These are phyloP conservation scores for Hydra vulgaris DNA, from an alignment of 30 jellyfish, hydroid and myxozoan genomes.

Conservation along the genomic window DNA sequence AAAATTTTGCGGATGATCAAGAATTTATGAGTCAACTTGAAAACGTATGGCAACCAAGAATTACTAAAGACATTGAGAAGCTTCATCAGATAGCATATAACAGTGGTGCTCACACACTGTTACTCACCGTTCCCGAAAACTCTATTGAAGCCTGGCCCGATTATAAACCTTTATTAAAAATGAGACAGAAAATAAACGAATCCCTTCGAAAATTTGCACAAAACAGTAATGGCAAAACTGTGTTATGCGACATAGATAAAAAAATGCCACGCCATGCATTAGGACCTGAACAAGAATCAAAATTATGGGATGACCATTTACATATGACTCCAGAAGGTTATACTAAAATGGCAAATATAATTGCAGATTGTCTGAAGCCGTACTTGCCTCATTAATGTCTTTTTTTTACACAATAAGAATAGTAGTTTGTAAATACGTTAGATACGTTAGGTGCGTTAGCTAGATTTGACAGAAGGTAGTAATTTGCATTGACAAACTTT, in stretches of 20 bases:
- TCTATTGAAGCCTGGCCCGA: conserved; percentile 96
- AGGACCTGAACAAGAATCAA: conserved; percentile 57
- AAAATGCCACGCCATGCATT: conserved; percentile 78
- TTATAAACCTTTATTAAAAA: conserved; percentile 55
- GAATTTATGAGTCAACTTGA: conserved; percentile 85
- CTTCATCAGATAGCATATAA: conserved; percentile 77
- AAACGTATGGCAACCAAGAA: conserved; percentile 94
- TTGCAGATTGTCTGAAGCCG: conserved; percentile 74
- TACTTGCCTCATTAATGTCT: conserved; percentile 45
- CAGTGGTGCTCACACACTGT: conserved; percentile 82
- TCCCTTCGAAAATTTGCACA: conserved; percentile 64
- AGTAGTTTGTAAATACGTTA: not conserved
- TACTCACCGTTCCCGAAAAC: conserved; percentile 89
- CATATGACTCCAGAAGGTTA: conserved; percentile 94
- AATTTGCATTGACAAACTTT: not conserved
- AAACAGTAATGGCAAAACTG: conserved; percentile 56
- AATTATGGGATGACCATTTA: conserved; percentile 94
- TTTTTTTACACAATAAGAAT: not conserved
- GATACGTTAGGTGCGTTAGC: too few relatives aligned
- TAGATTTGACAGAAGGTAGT: not conserved
- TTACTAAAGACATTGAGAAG: conserved; percentile 77
- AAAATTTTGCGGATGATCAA: conserved; percentile 93
- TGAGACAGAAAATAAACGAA: conserved; percentile 77
- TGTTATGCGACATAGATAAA: conserved; percentile 74
- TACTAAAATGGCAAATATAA: conserved; percentile 84